Evolutionary conservation across 2,113 vertebrate species (phyloP).

Genomic region (Clupea harengus): DNA sequence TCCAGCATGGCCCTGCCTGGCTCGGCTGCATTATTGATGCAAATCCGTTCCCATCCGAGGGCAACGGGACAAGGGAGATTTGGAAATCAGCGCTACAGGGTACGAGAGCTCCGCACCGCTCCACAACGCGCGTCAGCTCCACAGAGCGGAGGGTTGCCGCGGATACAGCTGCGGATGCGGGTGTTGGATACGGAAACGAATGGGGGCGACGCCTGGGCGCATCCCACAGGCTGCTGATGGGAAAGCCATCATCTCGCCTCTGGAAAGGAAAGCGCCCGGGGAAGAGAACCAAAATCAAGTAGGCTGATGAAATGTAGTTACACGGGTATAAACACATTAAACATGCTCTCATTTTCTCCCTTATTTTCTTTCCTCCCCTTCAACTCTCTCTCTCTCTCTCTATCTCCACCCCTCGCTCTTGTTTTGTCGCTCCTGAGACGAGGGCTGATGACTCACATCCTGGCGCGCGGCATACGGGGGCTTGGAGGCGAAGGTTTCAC

Average conservation of each 20-base stretch:
- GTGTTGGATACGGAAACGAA: neutral
- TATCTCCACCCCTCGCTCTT: neutral
- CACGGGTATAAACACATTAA: neutral
- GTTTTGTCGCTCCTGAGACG: neutral
- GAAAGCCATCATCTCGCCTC: conserved; percentile 23
- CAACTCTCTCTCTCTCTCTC: neutral
- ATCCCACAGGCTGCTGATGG: conserved; percentile 7
- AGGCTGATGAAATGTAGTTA: conserved; percentile 6
- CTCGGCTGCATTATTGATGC: conserved; percentile 45
- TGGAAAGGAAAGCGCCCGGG: neutral
- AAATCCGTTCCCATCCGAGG: conserved; percentile 34
- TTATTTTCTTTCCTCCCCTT: neutral
- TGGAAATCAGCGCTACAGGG: conserved; percentile 17
- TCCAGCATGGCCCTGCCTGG: neutral
- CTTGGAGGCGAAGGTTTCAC: neutral
- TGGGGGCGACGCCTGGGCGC: neutral
- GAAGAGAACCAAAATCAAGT: neutral
- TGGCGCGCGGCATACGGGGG: neutral
- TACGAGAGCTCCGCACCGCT: neutral
- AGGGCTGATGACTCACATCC: neutral
- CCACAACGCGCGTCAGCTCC: conserved; percentile 5
- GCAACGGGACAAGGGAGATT: conserved; percentile 17
- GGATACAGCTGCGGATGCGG: neutral
- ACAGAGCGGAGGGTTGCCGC: neutral
- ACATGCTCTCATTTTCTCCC: neutral